A percentile compares a stretch with the other conserved stretches of the same genome.
Evolutionary conservation across 2,888 invertebrate species (phyloP).

Genomic region (Diarsia dahlii): DNA sequence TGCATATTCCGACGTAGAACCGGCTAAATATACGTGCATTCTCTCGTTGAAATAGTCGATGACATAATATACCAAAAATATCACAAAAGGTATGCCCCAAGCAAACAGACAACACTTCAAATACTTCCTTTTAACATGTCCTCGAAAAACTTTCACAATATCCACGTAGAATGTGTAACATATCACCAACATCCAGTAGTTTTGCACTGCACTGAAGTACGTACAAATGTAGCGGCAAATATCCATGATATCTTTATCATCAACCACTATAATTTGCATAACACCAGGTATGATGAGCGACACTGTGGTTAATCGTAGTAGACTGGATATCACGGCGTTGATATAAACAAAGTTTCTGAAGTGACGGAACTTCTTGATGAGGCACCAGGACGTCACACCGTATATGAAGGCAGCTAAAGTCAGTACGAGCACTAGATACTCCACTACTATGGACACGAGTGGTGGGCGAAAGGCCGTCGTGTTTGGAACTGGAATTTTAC

Average conservation of each 20-base stretch:
- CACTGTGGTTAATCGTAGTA: conserved; percentile 40
- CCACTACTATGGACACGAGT: conserved; percentile 41
- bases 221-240: conserved; percentile 55
- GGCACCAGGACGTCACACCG: conserved; percentile 42
- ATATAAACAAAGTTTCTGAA: conserved; percentile 51
- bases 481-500: conserved; percentile 41
- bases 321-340: conserved; percentile 38
- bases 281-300: conserved; percentile 40
- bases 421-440: conserved; percentile 41
- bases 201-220: conserved; percentile 49
- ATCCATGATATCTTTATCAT: conserved; percentile 42
- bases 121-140: conserved; percentile 42
- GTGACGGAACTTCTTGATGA: conserved; percentile 48
- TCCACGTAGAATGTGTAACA: conserved; percentile 56
- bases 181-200: conserved; percentile 55
- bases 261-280: conserved; percentile 42
- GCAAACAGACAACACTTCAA: conserved; percentile 50
- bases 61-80: conserved; percentile 40
- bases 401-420: conserved; percentile 44
- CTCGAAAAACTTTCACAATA: conserved; percentile 52
- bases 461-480: conserved; percentile 46
- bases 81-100: conserved; percentile 51
- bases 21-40: background rate
- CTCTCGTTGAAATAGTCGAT: conserved; percentile 22
- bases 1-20: conserved; percentile 4